Evolutionary conservation across 2,888 invertebrate species (phyloP).

Genomic region (Drosophila pullipes): DNA sequence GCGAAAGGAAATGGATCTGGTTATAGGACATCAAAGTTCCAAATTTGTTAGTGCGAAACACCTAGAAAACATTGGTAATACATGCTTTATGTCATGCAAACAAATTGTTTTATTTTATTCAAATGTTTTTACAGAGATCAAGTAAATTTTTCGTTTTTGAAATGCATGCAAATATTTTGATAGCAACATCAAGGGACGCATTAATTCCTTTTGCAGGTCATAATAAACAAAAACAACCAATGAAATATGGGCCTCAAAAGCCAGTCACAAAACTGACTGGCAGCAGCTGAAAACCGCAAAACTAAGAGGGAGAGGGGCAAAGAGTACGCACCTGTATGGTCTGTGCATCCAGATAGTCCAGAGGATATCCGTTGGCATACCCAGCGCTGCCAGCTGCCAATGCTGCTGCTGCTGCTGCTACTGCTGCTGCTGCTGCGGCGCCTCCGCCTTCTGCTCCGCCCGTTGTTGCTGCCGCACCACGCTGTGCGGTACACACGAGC

Average conservation of each 20-base stretch:
- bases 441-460: conserved; percentile 6
- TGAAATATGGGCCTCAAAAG: conserved; percentile 40
- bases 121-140: neutral
- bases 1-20: neutral
- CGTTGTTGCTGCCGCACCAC: conserved; percentile 55
- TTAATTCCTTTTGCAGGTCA: conserved; percentile 19
- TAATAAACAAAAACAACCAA: conserved; percentile 27
- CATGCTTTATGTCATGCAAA: neutral
- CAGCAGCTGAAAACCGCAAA: conserved; percentile 53
- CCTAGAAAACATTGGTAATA: neutral
- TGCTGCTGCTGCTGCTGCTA: conserved; percentile 23
- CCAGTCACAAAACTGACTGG: conserved; percentile 38
- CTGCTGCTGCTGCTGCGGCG: conserved; percentile 15
- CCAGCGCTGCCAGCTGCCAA: conserved; percentile 43
- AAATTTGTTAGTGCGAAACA: neutral
- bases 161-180: conserved; percentile 11
- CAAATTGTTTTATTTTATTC: neutral
- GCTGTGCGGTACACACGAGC: conserved; percentile 84
- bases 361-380: conserved; percentile 76
- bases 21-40: neutral
- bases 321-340: conserved; percentile 82
- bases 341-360: conserved; percentile 81
- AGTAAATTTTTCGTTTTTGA: neutral
- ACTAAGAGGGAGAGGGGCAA: neutral
- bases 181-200: conserved; percentile 37